Evolutionary conservation across 53 echinoderm and acorn worm genomes (phyloP), one percentile per base, ranked within the genome.

Genomic region (Glandiceps talaboti): DNA sequence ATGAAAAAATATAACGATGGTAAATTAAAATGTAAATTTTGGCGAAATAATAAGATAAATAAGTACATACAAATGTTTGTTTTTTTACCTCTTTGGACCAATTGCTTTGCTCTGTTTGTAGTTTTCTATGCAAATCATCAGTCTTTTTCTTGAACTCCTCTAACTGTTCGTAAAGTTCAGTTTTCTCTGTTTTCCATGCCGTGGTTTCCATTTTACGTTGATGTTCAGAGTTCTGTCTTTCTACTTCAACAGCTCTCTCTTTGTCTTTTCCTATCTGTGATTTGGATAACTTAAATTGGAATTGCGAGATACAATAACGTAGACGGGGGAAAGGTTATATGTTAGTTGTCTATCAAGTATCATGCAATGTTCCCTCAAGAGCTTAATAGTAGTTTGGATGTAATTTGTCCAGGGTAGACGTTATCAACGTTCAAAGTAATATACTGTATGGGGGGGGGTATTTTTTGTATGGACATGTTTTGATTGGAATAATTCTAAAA

Each of bases 171-270:
- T 85, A 90, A 28, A 93, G 81, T 29, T 88, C 87, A 28, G 93
- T 87, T 76, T 88, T 93, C 83, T 92, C 93, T 64, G 83, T 83
- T 33, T 88, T 81, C 93, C 93, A 93, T 1, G 87, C 88, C 84
- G 88, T 84, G 0, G 88, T 83, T 80, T 93, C 93, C 93, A 93
- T 93, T 74, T 92, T 93, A 80, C 88, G 82, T 82, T 93, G 93
- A 14, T 89, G 82, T 80, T 90, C 90, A 14, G 90, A 78, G 76
- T 87, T 93, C 74, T 93, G 90, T 73, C 87, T 85, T 84, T 93
- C 93, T 29, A 93, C 77, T 73, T 81, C 90, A 30, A 82, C 84
- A 1, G 83, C 76, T 31, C 87, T 88, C 29, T 90, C 88, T 31
- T 83, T 81, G 32, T 93, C 93, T 30, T 90, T 88, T 77, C 75